Evolutionary conservation across 2,888 invertebrate genomes (phyloP).

Genomic region (Zygaena filipendulae): DNA sequence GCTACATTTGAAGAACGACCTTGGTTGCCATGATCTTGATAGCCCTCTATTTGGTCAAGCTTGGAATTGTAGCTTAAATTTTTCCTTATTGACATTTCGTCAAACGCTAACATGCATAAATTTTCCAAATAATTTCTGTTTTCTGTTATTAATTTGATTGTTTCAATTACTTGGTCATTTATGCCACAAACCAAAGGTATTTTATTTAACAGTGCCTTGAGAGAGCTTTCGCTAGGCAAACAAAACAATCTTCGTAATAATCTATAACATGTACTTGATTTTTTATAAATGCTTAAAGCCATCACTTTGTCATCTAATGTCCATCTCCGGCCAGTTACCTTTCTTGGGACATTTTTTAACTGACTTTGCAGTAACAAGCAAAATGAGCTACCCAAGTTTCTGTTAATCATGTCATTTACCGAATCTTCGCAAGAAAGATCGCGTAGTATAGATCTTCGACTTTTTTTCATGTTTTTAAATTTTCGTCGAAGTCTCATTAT

Average conservation of each 20-base stretch:
- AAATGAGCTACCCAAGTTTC: too few relatives aligned
- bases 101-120: conserved; percentile 11
- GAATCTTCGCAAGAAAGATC: too few relatives aligned
- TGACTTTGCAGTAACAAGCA: too few relatives aligned
- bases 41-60: conserved; percentile 6
- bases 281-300: conserved; percentile 5
- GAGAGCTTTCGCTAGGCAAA: neutral
- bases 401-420: too few relatives aligned
- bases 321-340: conserved; percentile 2
- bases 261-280: conserved; percentile 2
- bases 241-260: conserved; percentile 2
- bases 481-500: too few relatives aligned
- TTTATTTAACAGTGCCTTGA: neutral
- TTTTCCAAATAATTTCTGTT: conserved; percentile 6
- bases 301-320: conserved; percentile 6
- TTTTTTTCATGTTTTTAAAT: too few relatives aligned
- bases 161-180: conserved; percentile 11
- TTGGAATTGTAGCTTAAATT: conserved; percentile 6
- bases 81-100: conserved; percentile 17
- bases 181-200: conserved; percentile 11
- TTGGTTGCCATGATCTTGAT: conserved; percentile 8
- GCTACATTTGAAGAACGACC: conserved; percentile 1
- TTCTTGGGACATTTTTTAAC: too few relatives aligned
- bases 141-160: neutral
- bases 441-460: too few relatives aligned